Base-by-base conservation (phyloP, 2,113 vertebrate species). In the Cathartes aura region DNA sequence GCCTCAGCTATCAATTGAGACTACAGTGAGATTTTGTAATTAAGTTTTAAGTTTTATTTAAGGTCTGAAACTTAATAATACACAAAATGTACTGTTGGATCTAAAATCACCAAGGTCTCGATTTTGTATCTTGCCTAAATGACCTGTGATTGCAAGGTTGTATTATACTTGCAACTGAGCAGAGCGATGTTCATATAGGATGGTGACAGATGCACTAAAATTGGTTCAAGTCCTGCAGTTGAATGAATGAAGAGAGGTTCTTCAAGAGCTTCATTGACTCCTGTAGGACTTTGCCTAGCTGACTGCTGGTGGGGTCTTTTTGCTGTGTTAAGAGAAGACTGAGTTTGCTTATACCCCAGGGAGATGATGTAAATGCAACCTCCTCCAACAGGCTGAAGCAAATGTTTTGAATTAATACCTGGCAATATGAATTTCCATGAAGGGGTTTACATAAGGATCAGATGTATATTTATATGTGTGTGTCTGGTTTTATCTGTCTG, bases 71-170 rank as follows among this genome's bases (percentile, higher is more conserved):
- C 89, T 95, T 96, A 96, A 90, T 96, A 83, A 80, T 95, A 91
- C 84, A 94, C 79, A 88, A 48, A 95, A 95, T 91, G 82, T 96
- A 94, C 93, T 90, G 89, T 52, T 95, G 96, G 78, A 93, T 95
- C 91, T 76, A 82, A 96, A 96, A 97, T 94, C 91, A 96, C 91
- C 93, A 96, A 85, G 94, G 96, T 95, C 94, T 78, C 63, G 78
- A 23, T 91, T 95, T 74, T 5, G 55, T 94, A 95, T 86, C 74
- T 89, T 97, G 93, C 87, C 78, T 94, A 52, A 91, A 16, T 85
- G 97, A 97, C 97, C 95, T 68, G 95, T 90, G 96, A 96, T 97
- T 96, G 82, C 95, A 86, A 94, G 94, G 93, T 96, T 95, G 91
- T 93, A 76, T 94, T 94, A 86, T 94, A 74, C 90, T 97, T 95